phyloP scores from a whole-genome alignment of 1,140 invertebrate genomes.

The Leptinotarsa undecemlineata region DNA sequence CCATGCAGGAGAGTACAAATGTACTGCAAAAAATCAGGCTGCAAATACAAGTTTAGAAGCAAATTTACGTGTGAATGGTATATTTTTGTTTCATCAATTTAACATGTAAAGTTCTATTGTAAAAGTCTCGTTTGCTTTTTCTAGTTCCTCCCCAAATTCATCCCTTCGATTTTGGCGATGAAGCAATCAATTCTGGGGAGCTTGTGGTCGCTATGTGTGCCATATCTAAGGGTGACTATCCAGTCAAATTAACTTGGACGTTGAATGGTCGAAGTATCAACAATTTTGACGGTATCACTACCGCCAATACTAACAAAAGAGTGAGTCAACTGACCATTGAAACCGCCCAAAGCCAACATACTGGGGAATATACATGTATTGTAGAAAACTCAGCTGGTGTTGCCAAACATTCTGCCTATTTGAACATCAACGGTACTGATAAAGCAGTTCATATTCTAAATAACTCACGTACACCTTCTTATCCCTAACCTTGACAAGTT shows the following conservation, averaged over 20 bases:
- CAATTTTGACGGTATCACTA: constrained; percentile 53
- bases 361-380: constrained; percentile 67
- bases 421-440: constrained; percentile 51
- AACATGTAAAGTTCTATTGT: neutral
- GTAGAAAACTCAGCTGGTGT: constrained; percentile 65
- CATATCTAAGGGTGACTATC: constrained; percentile 70
- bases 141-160: constrained; percentile 66
- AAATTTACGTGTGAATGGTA: constrained; percentile 67
- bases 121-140: neutral
- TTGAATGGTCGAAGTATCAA: constrained; percentile 62
- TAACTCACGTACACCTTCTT: neutral
- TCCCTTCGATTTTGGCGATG: constrained; percentile 73
- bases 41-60: constrained; percentile 65
- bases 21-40: constrained; percentile 64
- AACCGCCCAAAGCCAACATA: constrained; percentile 60
- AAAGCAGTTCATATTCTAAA: neutral
- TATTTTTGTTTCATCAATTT: neutral
- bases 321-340: constrained; percentile 66
- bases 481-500: neutral
- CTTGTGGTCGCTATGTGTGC: constrained; percentile 65
- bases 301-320: constrained; percentile 59
- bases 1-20: constrained; percentile 68
- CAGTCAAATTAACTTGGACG: constrained; percentile 63
- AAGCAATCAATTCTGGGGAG: constrained; percentile 70
- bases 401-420: constrained; percentile 63